These are phyloP conservation scores for Temnopleurus reevesii DNA, from an alignment of 53 echinoderm and acorn worm species.

Conservation along the genomic window DNA sequence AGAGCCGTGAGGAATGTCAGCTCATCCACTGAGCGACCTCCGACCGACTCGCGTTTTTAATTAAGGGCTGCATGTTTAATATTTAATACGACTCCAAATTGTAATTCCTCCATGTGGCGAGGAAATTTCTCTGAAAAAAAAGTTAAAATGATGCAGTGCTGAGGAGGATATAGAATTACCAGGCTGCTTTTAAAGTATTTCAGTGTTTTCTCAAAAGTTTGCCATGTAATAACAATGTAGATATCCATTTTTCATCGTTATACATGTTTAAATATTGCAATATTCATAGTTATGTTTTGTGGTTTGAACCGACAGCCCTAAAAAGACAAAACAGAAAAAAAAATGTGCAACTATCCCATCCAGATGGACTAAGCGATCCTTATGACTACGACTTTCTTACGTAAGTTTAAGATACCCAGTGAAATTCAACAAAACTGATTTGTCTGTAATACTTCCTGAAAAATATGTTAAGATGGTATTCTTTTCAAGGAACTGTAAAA, in stretches of 20 bases:
- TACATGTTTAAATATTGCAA: too few relatives aligned
- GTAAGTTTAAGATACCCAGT: not conserved
- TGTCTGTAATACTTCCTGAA: not conserved
- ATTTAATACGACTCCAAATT: too few relatives aligned
- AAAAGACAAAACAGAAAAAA: too few relatives aligned
- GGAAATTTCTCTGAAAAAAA: too few relatives aligned
- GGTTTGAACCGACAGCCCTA: too few relatives aligned
- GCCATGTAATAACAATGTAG: not conserved
- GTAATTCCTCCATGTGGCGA: too few relatives aligned
- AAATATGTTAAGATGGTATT: not conserved
- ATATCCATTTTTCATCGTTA: too few relatives aligned
- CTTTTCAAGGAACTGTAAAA: not conserved
- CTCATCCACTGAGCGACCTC: constrained; percentile 30
- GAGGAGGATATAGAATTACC: not conserved
- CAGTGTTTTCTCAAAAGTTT: not conserved
- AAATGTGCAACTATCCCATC: too few relatives aligned
- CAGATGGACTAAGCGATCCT: too few relatives aligned
- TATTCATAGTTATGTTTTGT: too few relatives aligned
- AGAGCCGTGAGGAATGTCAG: constrained; percentile 57
- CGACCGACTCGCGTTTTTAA: not conserved
- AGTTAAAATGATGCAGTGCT: too few relatives aligned
- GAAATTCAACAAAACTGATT: not conserved
- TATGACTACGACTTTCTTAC: too few relatives aligned
- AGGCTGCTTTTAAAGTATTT: not conserved
- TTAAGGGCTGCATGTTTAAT: not conserved